Base-by-base conservation (phyloP, 2,797 vertebrate species). In the Mormyrus proboscirostris region DNA sequence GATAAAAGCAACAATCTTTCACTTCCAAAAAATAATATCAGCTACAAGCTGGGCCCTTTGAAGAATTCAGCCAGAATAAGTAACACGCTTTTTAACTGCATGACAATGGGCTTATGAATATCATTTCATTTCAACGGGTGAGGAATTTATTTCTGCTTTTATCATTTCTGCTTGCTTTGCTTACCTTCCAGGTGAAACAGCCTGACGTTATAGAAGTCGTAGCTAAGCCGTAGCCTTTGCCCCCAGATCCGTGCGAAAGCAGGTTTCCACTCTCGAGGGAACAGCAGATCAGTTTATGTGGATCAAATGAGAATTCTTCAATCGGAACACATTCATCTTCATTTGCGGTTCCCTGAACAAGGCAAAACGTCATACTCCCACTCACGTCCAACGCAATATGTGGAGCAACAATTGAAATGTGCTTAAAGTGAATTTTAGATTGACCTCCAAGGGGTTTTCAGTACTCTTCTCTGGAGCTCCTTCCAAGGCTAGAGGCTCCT, bases 131-230 rank as follows among this genome's bases (percentile, higher is more conserved):
- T 44, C 38, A 44, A 79, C 41, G 3, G 41, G 19, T 19, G 19
- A 19, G 41, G 8, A 79, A 47, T 33, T 33, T 33, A 33, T 33
- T 33, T 33, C 29, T 33, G 29, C 29, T 33, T 33, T 33, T 33
- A 33, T 33, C 29, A 33, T 33, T 33, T 87, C 22, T 1, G n/a
- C 19, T 47, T 5, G 5, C 19, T 51, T 47, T 14, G 69, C 65
- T 53, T 91, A 96, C 96, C 94, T 97, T 97, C 96, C 96, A 97
- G 90, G 95, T 96, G 88, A 96, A 97, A 91, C 96, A 97, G 84
- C 96, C 96, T 16, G 96, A 96, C 59, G 95, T 96, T 91, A 97
- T 96, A n/a, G 95, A 94, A 0, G 96, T 96, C 89, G 96, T 96
- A 47, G 96, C 95, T 89, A 97, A 93, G 55, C 96, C 96, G 0